Percentiles rank a stretch among this genome's conserved stretches.
These are phyloP conservation scores for Drosophila borborema DNA, from an alignment of 2,888 invertebrate genomes.

Conservation along the genomic window DNA sequence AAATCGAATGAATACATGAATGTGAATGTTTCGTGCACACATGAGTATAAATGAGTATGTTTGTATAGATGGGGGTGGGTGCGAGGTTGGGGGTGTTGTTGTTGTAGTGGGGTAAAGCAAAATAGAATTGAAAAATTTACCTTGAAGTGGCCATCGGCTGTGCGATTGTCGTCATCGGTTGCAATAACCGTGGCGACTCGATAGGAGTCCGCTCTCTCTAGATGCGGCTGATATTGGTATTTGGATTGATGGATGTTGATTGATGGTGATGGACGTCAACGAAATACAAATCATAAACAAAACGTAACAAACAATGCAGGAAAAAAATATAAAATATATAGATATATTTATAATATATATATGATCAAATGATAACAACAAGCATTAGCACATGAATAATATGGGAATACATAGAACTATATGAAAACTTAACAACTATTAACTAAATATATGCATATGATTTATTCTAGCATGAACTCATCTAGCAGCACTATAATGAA, in stretches of 20 bases:
- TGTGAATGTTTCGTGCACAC: constrained; percentile 3
- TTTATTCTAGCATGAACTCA: constrained; percentile 13
- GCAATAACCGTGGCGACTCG: constrained; percentile 97
- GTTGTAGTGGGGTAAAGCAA: constrained; percentile 4
- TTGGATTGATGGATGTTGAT: constrained; percentile 67
- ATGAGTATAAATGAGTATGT: constrained; percentile 22
- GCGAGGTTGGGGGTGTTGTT: not conserved
- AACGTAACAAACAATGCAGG: constrained; percentile 55
- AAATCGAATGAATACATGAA: constrained; percentile 2
- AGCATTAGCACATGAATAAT: constrained; percentile 38
- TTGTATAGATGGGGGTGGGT: not conserved
- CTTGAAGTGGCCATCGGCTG: constrained; percentile 97
- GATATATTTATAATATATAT: not conserved
- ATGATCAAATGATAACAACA: constrained; percentile 31
- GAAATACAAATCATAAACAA: constrained; percentile 70
- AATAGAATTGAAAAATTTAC: constrained; percentile 85
- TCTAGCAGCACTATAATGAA: constrained; percentile 48
- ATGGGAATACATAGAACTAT: constrained; percentile 9
- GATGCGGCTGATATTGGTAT: constrained; percentile 84
- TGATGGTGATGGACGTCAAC: constrained; percentile 65
- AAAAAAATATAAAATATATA: constrained; percentile 23
- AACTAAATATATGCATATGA: constrained; percentile 4
- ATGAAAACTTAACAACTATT: not conserved
- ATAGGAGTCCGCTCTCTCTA: constrained; percentile 98
- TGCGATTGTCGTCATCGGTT: constrained; percentile 97